These are phyloP conservation scores for Pristionchus pacificus DNA, from an alignment of 1,140 invertebrate genomes.

Conservation along the genomic window DNA sequence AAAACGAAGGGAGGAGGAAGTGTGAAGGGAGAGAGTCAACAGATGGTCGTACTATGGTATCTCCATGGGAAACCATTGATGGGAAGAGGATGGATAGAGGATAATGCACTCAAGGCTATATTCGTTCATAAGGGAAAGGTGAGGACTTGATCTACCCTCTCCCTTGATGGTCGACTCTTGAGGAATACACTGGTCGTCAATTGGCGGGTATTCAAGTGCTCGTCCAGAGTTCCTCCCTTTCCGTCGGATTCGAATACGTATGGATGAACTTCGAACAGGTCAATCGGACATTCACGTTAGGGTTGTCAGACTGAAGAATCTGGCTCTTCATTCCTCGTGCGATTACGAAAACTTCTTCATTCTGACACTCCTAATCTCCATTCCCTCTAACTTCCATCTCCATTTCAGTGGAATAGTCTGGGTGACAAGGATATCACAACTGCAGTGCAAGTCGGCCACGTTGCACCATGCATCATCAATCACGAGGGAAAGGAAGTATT, in stretches of 20 bases:
- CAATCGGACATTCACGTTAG: no score
- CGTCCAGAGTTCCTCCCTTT: neutral
- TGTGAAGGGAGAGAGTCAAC: no score
- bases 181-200: neutral
- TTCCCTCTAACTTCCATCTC: no score
- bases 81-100: neutral
- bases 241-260: neutral
- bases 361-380: no score
- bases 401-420: no score
- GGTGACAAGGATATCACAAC: no score
- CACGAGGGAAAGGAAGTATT: no score
- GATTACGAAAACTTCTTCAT: no score
- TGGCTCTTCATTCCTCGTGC: no score
- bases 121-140: neutral
- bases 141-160: neutral
- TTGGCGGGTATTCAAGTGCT: neutral
- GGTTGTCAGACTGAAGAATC: no score
- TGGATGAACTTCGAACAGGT: neutral
- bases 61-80: neutral
- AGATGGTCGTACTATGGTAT: neutral
- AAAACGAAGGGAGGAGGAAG: neutral
- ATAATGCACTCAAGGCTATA: neutral
- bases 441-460: neutral
- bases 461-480: neutral
- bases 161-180: neutral